Base-by-base conservation (phyloP, 2,113 vertebrate genomes). In the Rhineura floridana region DNA sequence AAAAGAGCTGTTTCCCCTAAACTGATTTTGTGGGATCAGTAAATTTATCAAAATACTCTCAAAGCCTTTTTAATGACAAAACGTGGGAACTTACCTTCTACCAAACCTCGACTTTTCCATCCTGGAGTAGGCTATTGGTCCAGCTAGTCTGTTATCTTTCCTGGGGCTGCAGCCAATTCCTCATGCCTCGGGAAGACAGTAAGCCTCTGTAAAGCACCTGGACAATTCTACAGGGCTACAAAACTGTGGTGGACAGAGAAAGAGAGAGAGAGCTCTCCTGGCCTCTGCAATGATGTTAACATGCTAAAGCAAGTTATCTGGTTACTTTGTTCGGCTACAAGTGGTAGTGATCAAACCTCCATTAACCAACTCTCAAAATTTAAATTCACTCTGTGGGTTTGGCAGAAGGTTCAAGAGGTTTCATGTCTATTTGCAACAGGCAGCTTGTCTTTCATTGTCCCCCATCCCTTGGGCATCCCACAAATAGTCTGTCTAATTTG, bases 151-250 rank as follows among this genome's bases (percentile, higher is more conserved):
- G 87, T 93, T 93, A 94, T 88, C 88, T 88, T 93, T 89, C 93
- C 89, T 92, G 84, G 93, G 50, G 86, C 69, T 91, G 77, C 76
- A 92, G 93, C 91, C 93, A 95, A 92, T 93, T 91, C 48, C n/a
- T 91, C 89, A 90, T 87, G 88, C 85, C 86, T 95, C 4, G 0
- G 83, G 81, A 93, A 91, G 90, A 90, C 87, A 93, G 88, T 91
- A 88, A 93, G 82, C 93, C 88, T 87, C 90, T 90, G 89, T 81
- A 87, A 79, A 12, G 81, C 92, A 93, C 86, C 46, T 15, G 92
- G 91, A 85, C 86, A 93, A 85, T 88, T 93, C 79, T 36, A 82
- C 85, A 82, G 80, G 69, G 39, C 69, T 63, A 79, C 87, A 88
- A 36, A 82, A 82, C 81, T 82, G 86, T 30, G 86, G 86, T 42